Evolutionary conservation across 2,888 invertebrate species (phyloP).

Genomic region (Cantharis rufa): DNA sequence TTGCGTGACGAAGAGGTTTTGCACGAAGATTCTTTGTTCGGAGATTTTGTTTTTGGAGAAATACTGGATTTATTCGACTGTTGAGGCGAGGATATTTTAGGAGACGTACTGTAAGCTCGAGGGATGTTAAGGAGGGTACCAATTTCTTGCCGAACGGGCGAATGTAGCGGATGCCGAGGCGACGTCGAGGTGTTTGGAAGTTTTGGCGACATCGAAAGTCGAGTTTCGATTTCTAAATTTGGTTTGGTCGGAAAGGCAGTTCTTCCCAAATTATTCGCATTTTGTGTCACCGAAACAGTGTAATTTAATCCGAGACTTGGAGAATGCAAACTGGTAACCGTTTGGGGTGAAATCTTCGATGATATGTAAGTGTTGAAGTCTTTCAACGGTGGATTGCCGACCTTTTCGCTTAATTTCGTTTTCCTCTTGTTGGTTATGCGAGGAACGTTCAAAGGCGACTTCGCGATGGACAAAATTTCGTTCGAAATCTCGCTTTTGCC

Average conservation of each 20-base stretch:
- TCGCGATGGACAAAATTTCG: background rate
- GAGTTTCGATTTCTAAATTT: background rate
- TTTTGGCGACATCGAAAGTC: background rate
- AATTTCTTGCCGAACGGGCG: background rate
- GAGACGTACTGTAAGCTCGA: background rate
- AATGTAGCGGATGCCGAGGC: background rate
- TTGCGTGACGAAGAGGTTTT: background rate
- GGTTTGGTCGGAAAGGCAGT: background rate
- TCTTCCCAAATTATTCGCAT: background rate
- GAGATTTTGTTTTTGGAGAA: background rate
- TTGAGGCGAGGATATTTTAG: background rate
- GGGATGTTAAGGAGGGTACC: background rate
- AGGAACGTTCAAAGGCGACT: constrained; percentile 1
- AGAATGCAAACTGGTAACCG: constrained; percentile 46
- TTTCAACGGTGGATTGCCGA: constrained; percentile 22
- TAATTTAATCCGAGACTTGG: constrained; percentile 51
- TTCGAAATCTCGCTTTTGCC: constrained; percentile 26
- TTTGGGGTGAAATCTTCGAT: constrained; percentile 37
- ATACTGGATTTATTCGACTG: background rate
- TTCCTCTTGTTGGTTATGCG: background rate
- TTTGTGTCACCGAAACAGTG: constrained; percentile 46
- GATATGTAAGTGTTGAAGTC: constrained; percentile 33
- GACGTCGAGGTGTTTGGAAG: constrained; percentile 1
- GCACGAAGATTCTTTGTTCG: background rate
- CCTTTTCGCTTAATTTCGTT: background rate